Evolutionary conservation across 2,113 vertebrate genomes (phyloP), one percentile per base, ranked within the genome.

Genomic region (Neolamprologus sp.): DNA sequence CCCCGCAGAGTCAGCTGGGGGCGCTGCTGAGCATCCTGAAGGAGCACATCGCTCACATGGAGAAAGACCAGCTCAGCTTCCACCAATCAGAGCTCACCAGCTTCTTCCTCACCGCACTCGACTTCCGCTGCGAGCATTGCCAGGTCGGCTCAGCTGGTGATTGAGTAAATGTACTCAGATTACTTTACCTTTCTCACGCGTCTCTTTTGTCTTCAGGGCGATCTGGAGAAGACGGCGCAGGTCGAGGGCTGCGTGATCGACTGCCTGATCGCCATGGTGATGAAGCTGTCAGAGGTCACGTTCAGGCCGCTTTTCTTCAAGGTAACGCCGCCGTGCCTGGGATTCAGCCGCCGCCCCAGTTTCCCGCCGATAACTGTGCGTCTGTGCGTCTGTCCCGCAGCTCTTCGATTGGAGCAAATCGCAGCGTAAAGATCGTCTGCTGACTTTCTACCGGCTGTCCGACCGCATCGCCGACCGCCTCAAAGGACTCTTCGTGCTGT

Each of bases 281-380:
- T 99, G 96, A 99, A 99, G 81, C 97, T 99, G 73, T 99, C 98
- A 0, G 99, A 99, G 89, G 96, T 98, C 87, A 98, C 98, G 1
- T 99, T 99, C 96, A 97, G 99, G 37, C 98, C 98, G 3, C 95
- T 99, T 12, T 99, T 99, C 96, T 99, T 99, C 92, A 99, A 98
- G 97, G 99, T 99, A 93, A 86, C 12, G 5, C 14, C 14, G 14
- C 14, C 2, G 14, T 26, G 9, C 14, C 71, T 9, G 1, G 6
- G 14, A 47, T 19, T 26, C 23, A 11, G 40, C 68, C 14, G 6
- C 68, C 23, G 14, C 42, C 40, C 16, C 71, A 19, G 4, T 47
- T 75, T 47, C 71, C 1, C 35, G 7, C 9, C n/a, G 3, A 12
- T 40, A 19, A 35, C 23, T 10, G n/a, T 37, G 19, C 0, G 10